A percentile compares a stretch with the other conserved stretches of the same genome.
phyloP scores from a whole-genome alignment of 2,888 invertebrate genomes.

The Scaeva pyrastri region DNA sequence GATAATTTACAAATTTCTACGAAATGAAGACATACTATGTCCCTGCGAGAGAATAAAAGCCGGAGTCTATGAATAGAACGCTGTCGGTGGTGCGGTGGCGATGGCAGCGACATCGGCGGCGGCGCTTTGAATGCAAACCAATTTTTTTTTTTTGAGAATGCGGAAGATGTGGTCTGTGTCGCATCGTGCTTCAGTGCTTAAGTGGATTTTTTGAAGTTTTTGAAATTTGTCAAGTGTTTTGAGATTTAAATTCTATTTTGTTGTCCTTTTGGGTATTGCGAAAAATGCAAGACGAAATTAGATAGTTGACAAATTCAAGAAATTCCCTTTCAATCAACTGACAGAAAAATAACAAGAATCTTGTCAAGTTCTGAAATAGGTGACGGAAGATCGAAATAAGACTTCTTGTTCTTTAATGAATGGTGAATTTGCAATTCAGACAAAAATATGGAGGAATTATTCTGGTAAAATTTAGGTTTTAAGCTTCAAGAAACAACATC shows the following conservation, averaged over 20 bases:
- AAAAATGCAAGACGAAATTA: neutral
- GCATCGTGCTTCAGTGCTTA: neutral
- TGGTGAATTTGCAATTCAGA: neutral
- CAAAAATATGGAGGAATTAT: too few species aligned
- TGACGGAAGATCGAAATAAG: neutral
- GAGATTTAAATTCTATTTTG: neutral
- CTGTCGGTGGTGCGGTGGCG: neutral
- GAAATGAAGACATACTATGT: slow-evolving; percentile 38
- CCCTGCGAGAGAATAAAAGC: neutral
- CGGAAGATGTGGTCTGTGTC: slow-evolving; percentile 22
- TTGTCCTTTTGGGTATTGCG: neutral
- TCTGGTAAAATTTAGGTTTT: too few species aligned
- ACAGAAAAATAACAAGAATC: neutral
- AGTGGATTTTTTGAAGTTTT: slow-evolving; percentile 24
- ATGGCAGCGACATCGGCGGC: neutral
- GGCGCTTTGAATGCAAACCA: slow-evolving; percentile 13
- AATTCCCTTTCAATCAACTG: neutral
- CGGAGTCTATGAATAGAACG: slow-evolving; percentile 14
- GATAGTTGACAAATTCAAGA: neutral
- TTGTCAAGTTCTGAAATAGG: neutral
- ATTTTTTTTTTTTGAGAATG: slow-evolving; percentile 11
- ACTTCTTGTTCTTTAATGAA: neutral
- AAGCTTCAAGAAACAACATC: too few species aligned
- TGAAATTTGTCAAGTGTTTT: slow-evolving; percentile 20
- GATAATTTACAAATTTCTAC: slow-evolving; percentile 56